phyloP scores from a whole-genome alignment of 2,888 invertebrate genomes.

The Heliothis peltigera region DNA sequence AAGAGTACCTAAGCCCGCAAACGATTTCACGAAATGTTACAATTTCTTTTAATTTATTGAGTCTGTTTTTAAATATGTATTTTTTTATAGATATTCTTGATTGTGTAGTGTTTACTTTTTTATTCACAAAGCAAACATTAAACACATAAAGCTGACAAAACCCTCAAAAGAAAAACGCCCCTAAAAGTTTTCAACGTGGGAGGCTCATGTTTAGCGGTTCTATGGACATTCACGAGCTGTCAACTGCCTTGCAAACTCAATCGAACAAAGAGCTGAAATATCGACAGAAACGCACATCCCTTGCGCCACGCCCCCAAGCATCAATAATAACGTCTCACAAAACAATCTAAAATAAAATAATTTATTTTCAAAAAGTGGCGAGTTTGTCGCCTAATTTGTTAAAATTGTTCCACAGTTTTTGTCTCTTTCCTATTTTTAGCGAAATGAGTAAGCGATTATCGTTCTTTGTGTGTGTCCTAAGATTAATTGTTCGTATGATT shows the following conservation, averaged over 20 bases:
- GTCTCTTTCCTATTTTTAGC: constrained; percentile 71
- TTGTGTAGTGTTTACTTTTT: background rate
- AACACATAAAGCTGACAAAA: background rate
- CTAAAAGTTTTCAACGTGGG: constrained; percentile 21
- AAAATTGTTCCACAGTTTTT: constrained; percentile 74
- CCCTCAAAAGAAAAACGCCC: background rate
- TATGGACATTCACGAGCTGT: constrained; percentile 16
- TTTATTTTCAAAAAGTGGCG: constrained; percentile 81
- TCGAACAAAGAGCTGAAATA: constrained; percentile 35
- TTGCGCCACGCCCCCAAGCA: constrained; percentile 69
- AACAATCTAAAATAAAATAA: constrained; percentile 80
- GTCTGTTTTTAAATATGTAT: too few species aligned
- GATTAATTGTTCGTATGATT: constrained; percentile 84
- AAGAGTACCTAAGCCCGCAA: too few species aligned
- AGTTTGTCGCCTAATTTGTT: constrained; percentile 88
- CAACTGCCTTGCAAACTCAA: constrained; percentile 19
- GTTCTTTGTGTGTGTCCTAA: constrained; percentile 79
- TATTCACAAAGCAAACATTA: background rate
- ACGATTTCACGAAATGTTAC: too few species aligned
- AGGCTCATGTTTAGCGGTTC: constrained; percentile 8
- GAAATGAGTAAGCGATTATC: constrained; percentile 86
- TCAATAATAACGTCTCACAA: constrained; percentile 77
- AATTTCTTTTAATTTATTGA: too few species aligned
- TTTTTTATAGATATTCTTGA: background rate
- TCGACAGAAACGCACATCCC: constrained; percentile 51